A percentile compares a stretch with the other conserved stretches of the same genome.
Evolutionary conservation across 2,797 vertebrate species (phyloP).

Genomic region (Micromesistius poutassou): DNA sequence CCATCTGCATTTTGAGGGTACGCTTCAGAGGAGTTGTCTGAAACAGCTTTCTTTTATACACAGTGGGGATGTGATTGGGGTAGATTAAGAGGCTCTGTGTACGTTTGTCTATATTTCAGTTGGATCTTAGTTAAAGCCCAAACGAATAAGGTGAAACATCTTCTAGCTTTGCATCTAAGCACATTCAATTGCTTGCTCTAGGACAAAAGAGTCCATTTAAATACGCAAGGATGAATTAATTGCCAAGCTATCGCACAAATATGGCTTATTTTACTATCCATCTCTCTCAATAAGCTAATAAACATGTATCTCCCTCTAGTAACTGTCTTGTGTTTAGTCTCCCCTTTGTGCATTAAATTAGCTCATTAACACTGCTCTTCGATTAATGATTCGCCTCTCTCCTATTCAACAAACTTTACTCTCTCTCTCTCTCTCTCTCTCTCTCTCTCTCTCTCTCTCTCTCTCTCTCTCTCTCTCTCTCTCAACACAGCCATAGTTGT

Average conservation of each 20-base stretch:
- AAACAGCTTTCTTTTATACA: constrained; percentile 18
- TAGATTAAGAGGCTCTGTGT: constrained; percentile 5
- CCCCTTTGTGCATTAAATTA: no score
- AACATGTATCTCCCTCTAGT: not conserved
- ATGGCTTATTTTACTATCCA: no score
- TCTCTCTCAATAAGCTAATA: no score
- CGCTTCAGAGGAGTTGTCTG: not conserved
- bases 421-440: constrained; percentile 1
- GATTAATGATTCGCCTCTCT: no score
- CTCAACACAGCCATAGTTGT: constrained; percentile 23
- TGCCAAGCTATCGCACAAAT: no score
- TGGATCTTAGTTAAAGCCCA: constrained; percentile 13
- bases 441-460: constrained; percentile 22
- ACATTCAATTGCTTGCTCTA: not conserved
- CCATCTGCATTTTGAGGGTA: not conserved
- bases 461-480: constrained; percentile 6
- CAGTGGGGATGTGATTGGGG: constrained; percentile 6
- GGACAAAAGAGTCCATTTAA: no score
- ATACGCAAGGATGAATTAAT: no score
- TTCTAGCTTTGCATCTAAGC: not conserved
- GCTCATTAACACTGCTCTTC: no score
- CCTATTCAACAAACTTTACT: no score
- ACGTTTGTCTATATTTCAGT: constrained; percentile 10
- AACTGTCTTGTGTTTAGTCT: no score
- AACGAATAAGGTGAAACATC: not conserved